Percentiles rank a stretch among this genome's conserved stretches.
phyloP scores from a whole-genome alignment of 30 jellyfish, hydroid and myxozoan species.

The Clytia hemisphaerica region DNA sequence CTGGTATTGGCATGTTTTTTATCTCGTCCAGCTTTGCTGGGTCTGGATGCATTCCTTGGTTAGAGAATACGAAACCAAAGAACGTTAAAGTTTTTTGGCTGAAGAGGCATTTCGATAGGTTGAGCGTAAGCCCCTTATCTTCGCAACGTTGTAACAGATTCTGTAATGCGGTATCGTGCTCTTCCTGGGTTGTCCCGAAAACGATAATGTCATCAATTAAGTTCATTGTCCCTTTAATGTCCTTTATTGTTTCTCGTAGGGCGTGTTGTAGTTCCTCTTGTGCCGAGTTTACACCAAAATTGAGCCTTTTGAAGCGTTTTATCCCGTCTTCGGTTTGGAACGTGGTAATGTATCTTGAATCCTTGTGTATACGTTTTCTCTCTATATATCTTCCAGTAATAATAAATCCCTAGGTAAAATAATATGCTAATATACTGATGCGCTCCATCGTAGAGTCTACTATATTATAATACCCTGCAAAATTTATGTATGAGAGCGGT shows the following conservation, averaged over 20 bases:
- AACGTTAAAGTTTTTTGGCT: slow-evolving; percentile 23
- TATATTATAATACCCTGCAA: too few relatives aligned
- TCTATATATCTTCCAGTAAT: too few relatives aligned
- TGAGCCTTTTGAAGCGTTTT: too few relatives aligned
- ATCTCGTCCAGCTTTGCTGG: slow-evolving; percentile 33
- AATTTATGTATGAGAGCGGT: too few relatives aligned
- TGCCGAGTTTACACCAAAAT: slow-evolving; percentile 9
- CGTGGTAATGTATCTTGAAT: too few relatives aligned
- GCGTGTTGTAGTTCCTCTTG: slow-evolving; percentile 2
- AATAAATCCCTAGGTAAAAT: too few relatives aligned
- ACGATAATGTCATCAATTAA: slow-evolving; percentile 7
- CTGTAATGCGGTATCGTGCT: not conserved
- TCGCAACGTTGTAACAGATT: slow-evolving; percentile 12
- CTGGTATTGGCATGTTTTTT: slow-evolving; percentile 12
- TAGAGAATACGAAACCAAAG: slow-evolving; percentile 8
- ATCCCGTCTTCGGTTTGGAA: too few relatives aligned
- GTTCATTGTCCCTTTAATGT: not conserved
- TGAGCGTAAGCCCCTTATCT: slow-evolving; percentile 27
- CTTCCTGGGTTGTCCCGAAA: not conserved
- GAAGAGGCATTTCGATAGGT: slow-evolving; percentile 34
- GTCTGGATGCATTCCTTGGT: slow-evolving; percentile 42
- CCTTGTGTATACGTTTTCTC: too few relatives aligned
- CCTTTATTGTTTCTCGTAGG: not conserved
- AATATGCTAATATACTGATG: too few relatives aligned
- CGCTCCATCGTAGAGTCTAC: too few relatives aligned